Base-by-base conservation (phyloP, 1,140 invertebrate species). In the Philotrypesis tridentata region DNA sequence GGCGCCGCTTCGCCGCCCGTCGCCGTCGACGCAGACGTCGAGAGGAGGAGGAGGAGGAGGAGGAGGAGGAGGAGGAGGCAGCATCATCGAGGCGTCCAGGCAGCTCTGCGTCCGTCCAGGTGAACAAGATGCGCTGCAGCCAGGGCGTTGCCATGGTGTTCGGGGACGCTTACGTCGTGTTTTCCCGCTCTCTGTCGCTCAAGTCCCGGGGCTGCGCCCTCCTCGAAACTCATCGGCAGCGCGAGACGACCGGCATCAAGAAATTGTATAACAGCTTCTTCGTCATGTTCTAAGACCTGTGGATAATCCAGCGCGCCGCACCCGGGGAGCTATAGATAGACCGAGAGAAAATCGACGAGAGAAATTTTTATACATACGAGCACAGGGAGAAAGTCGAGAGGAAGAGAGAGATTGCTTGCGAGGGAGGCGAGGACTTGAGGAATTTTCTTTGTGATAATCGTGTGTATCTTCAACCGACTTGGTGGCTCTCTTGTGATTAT, bases 211-310 rank as follows among this genome's bases (percentile, higher is more conserved):
- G 91, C 80, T 92, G 91, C 87, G 94, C 94, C 89, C 93, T 96
- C 86, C 93, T 96, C 70, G 95, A 95, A 91, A 95, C 95, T 89
- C 95, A 96, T 89, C 94, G 95, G 89, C 95, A 96, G 90, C 92
- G 95, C 85, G 95, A 96, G 89, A 95, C 95, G 48, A 96, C 95
- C 31, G 95, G 95, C 63, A 96, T 96, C 86, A 96, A 96, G 91
- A 96, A 96, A 92, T 91, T 96, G 89, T 96, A 96, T 91, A 96
- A 96, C 91, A 96, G 95, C 74, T 96, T 96, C 92, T 96, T 96
- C 89, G 95, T 96, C 75, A 94, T 96, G 91, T 96, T 96, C 92
- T 96, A 96, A 95, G 91, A 92, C 88, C 85, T 61, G 65, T 83
- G 61, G 79, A 60, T 40, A 72, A 71, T 82, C 72, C 72, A 60